Evolutionary conservation across 2,888 invertebrate genomes (phyloP), one percentile per base, ranked within the genome.

Genomic region (Metopia argyrocephala): DNA sequence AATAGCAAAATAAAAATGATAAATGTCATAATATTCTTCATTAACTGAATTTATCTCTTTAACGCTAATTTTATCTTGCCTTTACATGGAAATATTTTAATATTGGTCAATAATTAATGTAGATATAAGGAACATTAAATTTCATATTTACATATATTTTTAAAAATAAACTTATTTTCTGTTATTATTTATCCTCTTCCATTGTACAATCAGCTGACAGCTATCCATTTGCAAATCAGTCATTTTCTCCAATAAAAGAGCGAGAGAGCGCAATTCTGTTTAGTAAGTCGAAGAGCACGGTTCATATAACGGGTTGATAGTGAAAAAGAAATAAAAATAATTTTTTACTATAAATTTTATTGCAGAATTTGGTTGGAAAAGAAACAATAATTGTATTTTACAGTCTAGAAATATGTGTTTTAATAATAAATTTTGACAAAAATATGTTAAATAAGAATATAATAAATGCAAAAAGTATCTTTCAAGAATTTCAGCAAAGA

Each of bases 231-330:
- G 56, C 1, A 31, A 38, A 31, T 25, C 38, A 64, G n/a, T 18
- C 5, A 50, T 45, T 61, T 61, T 23, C 21, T 21, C 12, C 28
- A 62, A 15, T 50, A 56, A 65, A 68, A 74, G 71, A 56, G 54
- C 28, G 9, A 65, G 27, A 74, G 21, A 65, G 27, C 69, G 54
- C 71, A 80, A 70, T 81, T 81, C 69, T 74, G 69, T 70, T 78
- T 48, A 45, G 65, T 74, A 28, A 46, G 50, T 81, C 61, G 70
- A 66, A 61, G 78, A 81, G 70, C 70, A 66, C 61, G 74, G 81
- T 78, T 78, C 28, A 25, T 69, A 20, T 59, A 45, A 48, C 81
- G 78, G 74, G 64, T 80, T 68, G 52, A 76, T 50, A 69, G 56
- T 27, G 23, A 7, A n/a, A 18, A 38, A 46, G 5, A 38, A 18